Evolutionary conservation across 2,888 invertebrate species (phyloP), one percentile per base, ranked within the genome.

Genomic region (Biston stratarius): DNA sequence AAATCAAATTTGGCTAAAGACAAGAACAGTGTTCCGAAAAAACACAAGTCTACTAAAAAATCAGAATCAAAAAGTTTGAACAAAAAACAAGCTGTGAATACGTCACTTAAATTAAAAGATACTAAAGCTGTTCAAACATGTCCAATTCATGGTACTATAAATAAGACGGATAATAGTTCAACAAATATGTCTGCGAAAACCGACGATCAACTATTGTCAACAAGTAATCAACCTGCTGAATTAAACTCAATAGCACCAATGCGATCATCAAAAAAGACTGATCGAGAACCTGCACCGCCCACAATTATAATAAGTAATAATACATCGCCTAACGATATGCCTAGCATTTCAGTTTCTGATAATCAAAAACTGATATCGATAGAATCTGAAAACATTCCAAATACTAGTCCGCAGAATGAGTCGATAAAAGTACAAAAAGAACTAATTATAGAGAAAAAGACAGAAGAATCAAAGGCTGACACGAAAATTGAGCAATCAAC

Each of bases 361-460:
- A 38, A 2, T 62, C 72, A 72, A 70, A 64, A 67, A 58, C 64
- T 67, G 62, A 64, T 68, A 74, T 74, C 70, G 34, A 66, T 77
- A 76, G 75, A 83, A 74, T 70, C 79, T 77, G 77, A 82, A 84
- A 78, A 87, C 89, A 90, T 90, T 90, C 90, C 90, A 88, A 82
- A 76, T 76, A 76, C 73, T 73, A 76, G 48, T 70, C 62, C 75
- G 66, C 44, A 58, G 69, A 78, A 48, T 64, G 52, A 64, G 57
- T 49, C 45, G 33, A 36, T 60, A 56, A 61, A 76, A 70, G 62
- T 57, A 59, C 73, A 77, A 76, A 53, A 34, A 56, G 64, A 65
- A 73, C 61, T 72, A 68, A 72, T 79, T 72, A 65, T 62, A 66
- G 74, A 72, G 56, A 61, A 69, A 64, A 72, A 76, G 59, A 77